A percentile compares a stretch with the other conserved stretches of the same genome.
phyloP scores from a whole-genome alignment of 2,888 invertebrate species.

The Oligia latruncula region DNA sequence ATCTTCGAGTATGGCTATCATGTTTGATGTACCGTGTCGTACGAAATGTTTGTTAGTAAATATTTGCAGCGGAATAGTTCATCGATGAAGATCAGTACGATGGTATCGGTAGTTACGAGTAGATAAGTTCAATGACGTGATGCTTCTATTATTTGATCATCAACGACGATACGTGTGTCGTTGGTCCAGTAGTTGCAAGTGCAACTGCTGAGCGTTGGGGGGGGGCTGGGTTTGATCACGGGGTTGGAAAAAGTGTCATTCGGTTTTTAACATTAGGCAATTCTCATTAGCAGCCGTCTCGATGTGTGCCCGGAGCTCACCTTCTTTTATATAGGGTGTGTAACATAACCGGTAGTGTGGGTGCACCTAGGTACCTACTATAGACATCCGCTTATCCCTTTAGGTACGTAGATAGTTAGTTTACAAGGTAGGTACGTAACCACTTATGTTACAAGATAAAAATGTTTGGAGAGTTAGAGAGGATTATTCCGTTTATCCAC shows the following conservation, averaged over 20 bases:
- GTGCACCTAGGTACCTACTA: neutral
- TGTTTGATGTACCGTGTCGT: slow-evolving; percentile 55
- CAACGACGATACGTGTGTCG: neutral
- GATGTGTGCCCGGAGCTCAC: neutral
- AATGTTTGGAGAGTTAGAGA: neutral
- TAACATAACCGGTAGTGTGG: neutral
- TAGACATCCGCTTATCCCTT: neutral
- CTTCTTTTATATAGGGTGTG: neutral
- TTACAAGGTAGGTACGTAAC: neutral
- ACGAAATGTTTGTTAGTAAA: slow-evolving; percentile 42
- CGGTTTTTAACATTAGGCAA: neutral
- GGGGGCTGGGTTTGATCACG: neutral
- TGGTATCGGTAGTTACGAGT: neutral
- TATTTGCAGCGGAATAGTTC: slow-evolving; percentile 16
- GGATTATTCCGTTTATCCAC: neutral
- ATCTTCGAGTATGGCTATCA: slow-evolving; percentile 48
- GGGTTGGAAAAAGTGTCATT: neutral
- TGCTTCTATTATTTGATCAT: neutral
- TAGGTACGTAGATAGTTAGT: neutral
- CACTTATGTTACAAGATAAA: neutral
- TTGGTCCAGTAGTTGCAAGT: neutral
- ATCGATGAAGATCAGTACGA: neutral
- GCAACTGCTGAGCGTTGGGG: neutral
- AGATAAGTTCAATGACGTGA: neutral
- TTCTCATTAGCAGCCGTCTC: neutral